These are phyloP conservation scores for Panonychus citri DNA, from an alignment of 1,140 invertebrate genomes.

Conservation along the genomic window DNA sequence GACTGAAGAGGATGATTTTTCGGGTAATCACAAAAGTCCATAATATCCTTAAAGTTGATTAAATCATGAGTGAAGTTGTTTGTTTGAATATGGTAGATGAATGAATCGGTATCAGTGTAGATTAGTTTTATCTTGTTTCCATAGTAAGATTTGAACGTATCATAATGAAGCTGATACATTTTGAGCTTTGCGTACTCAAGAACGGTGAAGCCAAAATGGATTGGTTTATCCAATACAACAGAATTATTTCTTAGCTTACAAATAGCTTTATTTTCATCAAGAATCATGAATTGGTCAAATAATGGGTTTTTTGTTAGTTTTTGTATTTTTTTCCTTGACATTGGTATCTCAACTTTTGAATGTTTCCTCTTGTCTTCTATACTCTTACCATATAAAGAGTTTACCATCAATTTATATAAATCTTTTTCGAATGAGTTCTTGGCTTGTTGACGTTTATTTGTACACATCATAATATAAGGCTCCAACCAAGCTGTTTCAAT, in stretches of 20 bases:
- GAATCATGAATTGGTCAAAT: conserved; percentile 13
- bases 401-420: conserved; percentile 24
- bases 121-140: conserved; percentile 8
- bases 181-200: conserved; percentile 16
- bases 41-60: conserved; percentile 7
- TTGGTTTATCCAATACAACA: conserved; percentile 15
- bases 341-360: conserved; percentile 22
- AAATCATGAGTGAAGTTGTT: conserved; percentile 13
- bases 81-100: conserved; percentile 10
- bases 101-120: conserved; percentile 12
- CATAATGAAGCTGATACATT: conserved; percentile 19
- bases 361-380: conserved; percentile 27
- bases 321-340: conserved; percentile 17
- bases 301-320: conserved; percentile 18
- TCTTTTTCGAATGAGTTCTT: conserved; percentile 18
- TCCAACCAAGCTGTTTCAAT: conserved; percentile 27
- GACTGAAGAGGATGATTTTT: conserved; percentile 10
- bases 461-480: conserved; percentile 25
- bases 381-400: conserved; percentile 26
- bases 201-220: conserved; percentile 17
- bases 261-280: conserved; percentile 8
- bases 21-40: conserved; percentile 13
- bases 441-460: conserved; percentile 15
- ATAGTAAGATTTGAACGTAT: conserved; percentile 15
- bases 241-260: conserved; percentile 13